Evolutionary conservation across 2,113 vertebrate genomes (phyloP).

Genomic region (Mormoops blainvillei): DNA sequence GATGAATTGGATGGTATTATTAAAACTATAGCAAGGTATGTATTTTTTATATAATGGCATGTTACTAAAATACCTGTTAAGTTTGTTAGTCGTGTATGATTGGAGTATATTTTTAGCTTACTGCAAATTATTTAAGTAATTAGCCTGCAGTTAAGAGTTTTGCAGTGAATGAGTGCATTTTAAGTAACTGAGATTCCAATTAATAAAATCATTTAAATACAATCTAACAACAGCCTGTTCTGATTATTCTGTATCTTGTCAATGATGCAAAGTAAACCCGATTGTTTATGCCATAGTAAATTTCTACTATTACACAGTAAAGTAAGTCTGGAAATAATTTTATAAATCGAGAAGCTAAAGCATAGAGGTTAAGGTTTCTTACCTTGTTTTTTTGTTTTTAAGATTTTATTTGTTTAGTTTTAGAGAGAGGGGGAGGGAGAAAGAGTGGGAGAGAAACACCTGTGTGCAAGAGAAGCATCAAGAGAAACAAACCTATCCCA

Average conservation of each 20-base stretch:
- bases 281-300: constrained; percentile 24
- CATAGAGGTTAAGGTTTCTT: neutral
- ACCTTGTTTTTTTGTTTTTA: no score
- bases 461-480: no score
- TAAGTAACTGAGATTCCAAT: constrained; percentile 49
- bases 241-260: constrained; percentile 47
- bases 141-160: constrained; percentile 50
- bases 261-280: constrained; percentile 40
- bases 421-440: no score
- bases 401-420: no score
- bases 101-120: constrained; percentile 18
- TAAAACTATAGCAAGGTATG: constrained; percentile 92
- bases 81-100: constrained; percentile 37
- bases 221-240: constrained; percentile 14
- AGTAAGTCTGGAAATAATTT: constrained; percentile 33
- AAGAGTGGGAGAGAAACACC: no score
- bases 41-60: neutral
- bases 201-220: constrained; percentile 41
- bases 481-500: no score
- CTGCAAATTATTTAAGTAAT: constrained; percentile 40
- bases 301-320: constrained; percentile 21
- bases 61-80: neutral
- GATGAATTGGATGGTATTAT: constrained; percentile 97
- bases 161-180: constrained; percentile 34
- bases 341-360: neutral